Conservation (phyloP, 2,113 vertebrate species). For the Stictonetta naevosa region DNA sequence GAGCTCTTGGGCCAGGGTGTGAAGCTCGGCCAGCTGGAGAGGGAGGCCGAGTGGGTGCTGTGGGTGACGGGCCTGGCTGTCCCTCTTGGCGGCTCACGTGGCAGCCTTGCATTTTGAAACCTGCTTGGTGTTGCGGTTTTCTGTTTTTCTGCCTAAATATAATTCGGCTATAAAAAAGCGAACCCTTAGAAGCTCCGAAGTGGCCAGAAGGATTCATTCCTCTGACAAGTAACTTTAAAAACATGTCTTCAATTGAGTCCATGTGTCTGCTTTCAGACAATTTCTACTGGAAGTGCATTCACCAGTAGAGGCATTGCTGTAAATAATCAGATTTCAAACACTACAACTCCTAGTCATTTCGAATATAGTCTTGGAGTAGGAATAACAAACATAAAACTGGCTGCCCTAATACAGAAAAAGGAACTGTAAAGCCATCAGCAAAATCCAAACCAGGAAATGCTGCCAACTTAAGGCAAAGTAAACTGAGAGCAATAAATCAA, state of each 20-base stretch:
- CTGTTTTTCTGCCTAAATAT: not conserved
- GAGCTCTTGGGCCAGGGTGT: not conserved
- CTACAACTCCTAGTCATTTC: constrained; percentile 35
- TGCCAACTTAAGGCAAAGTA: constrained; percentile 58
- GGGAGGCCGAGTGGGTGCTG: not conserved
- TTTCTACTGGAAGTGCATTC: constrained; percentile 50
- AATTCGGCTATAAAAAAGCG: not conserved
- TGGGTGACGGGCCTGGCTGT: not conserved
- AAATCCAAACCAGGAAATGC: constrained; percentile 53
- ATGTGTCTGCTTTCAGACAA: constrained; percentile 49
- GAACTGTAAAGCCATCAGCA: constrained; percentile 53
- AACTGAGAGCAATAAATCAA: constrained; percentile 64
- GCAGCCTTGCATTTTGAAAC: not conserved
- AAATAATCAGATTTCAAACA: constrained; percentile 57
- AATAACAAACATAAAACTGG: constrained; percentile 45
- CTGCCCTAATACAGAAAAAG: constrained; percentile 5
- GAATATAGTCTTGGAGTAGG: constrained; percentile 42
- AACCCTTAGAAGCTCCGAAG: constrained; percentile 18
- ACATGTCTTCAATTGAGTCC: constrained; percentile 58
- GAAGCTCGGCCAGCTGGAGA: not conserved
- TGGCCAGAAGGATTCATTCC: constrained; percentile 31
- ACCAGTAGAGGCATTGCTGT: constrained; percentile 37
- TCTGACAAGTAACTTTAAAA: constrained; percentile 55
- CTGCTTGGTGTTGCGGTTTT: rapidly evolving
- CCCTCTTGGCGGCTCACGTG: not conserved